Evolutionary conservation across 2,113 vertebrate species (phyloP).

Genomic region (Loxodonta africana): DNA sequence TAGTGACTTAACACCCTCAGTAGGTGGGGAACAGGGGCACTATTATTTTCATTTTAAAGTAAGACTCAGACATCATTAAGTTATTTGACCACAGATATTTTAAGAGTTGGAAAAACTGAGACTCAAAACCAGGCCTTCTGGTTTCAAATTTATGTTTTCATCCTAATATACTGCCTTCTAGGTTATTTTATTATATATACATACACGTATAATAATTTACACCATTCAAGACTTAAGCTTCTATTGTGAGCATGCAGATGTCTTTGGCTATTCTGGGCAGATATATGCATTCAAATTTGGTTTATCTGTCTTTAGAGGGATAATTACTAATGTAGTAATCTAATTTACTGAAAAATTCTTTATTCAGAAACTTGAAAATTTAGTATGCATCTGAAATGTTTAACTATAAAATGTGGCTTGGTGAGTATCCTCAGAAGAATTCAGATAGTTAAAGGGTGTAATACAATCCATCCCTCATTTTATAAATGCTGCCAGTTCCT

Average conservation of each 20-base stretch:
- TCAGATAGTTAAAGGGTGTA: neutral
- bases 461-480: neutral
- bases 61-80: neutral
- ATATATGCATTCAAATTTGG: neutral
- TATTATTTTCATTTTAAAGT: neutral
- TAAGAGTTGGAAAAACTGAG: neutral
- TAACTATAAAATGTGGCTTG: neutral
- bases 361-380: neutral
- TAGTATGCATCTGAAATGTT: neutral
- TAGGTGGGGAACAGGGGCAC: neutral
- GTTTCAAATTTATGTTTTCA: conserved; percentile 25
- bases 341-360: neutral
- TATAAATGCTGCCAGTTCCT: neutral
- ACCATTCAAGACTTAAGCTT: neutral
- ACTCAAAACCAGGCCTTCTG: neutral
- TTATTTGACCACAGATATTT: neutral
- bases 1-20: neutral
- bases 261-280: neutral
- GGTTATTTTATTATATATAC: neutral
- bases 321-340: neutral
- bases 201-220: neutral
- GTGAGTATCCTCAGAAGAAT: neutral
- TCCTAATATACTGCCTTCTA: neutral
- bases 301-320: neutral
- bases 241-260: neutral